Evolutionary conservation across 2,888 invertebrate species (phyloP), one percentile per base, ranked within the genome.

Genomic region (Rhingia campestris): DNA sequence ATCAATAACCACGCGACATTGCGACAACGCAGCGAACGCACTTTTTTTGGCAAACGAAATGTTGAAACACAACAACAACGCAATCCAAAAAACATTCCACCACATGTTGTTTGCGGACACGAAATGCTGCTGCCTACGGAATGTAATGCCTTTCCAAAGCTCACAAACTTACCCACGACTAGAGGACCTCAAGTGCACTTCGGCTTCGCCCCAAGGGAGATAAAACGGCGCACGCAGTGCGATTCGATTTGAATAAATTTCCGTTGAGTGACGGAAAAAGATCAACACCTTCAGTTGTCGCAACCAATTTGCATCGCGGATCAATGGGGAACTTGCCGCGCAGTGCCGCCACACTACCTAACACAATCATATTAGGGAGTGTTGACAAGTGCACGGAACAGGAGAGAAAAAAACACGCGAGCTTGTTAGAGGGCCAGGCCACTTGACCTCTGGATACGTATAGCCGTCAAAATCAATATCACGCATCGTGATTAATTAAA

Each of bases 401-500:
- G 3, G 22, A 22, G 22, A 22, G 22, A 22, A 22, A 22, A 9
- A 4, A 47, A 6, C 7, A 4, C 32, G 14, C n/a, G 41, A 30
- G 45, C 10, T 37, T n/a, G 59, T 51, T 80, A 63, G 67, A 74
- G 80, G 61, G 74, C 67, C 69, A 81, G 51, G 58, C 74, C 41
- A 45, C 75, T 76, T 81, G 81, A 81, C 81, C 81, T 76, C 59
- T 76, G 51, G 32, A 66, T 2, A 22, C 22, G 22, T 32, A 58
- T 33, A 59, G 76, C 72, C 72, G 66, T 76, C 63, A 72, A 76
- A 76, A 81, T 81, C 75, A 81, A 76, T 76, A 81, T 75, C 72
- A 81, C 81, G 76, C 81, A 81, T 81, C 72, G 81, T 81, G 81
- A 81, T 81, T 76, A 81, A 81, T 81, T 81, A 81, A 81, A 81